Conservation (phyloP, 1,140 invertebrate species). For the Vanessa tameamea region DNA sequence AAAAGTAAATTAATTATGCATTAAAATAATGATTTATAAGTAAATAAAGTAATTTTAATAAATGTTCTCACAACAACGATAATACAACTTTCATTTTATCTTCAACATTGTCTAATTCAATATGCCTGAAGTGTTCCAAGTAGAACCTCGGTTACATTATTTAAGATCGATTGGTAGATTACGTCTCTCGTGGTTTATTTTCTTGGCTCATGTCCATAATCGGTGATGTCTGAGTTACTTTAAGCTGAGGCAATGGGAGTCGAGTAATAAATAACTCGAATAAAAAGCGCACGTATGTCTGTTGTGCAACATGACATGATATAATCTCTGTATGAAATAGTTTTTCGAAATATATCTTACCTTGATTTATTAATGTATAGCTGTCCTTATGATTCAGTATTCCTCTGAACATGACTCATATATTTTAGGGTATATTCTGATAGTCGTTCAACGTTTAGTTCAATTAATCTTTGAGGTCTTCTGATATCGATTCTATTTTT, state of each 20-base stretch:
- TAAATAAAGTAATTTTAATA: no score
- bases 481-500: no score
- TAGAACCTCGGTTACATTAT: slow-evolving; percentile 18
- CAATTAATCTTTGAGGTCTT: no score
- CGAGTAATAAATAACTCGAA: slow-evolving; percentile 3
- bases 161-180: slow-evolving; percentile 39
- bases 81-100: slow-evolving; percentile 7
- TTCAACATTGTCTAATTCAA: slow-evolving; percentile 3
- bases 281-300: slow-evolving; percentile 4
- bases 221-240: slow-evolving; percentile 26
- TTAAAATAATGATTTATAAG: no score
- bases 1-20: no score
- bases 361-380: no score
- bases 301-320: neutral
- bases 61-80: neutral
- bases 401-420: no score
- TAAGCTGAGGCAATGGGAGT: slow-evolving; percentile 2
- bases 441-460: no score
- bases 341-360: neutral
- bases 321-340: neutral
- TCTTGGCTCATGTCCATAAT: slow-evolving; percentile 39
- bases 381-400: no score
- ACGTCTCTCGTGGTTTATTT: slow-evolving; percentile 33
- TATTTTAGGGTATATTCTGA: no score
- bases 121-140: slow-evolving; percentile 1